phyloP scores from a whole-genome alignment of 2,113 vertebrate genomes.

The Gymnarchus niloticus region DNA sequence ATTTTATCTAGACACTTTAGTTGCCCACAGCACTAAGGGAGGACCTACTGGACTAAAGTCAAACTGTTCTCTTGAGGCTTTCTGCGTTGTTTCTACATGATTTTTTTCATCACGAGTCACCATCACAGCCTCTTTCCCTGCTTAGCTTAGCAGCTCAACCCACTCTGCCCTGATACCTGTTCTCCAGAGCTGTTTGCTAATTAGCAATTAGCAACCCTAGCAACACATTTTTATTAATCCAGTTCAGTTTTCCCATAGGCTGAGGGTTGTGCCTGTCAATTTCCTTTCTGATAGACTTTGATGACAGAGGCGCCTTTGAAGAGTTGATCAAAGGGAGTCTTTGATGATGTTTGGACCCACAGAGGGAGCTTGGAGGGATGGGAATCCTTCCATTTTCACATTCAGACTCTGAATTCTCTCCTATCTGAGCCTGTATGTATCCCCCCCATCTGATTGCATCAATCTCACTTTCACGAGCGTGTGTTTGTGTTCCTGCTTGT shows the following conservation, averaged over 20 bases:
- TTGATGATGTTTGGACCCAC: constrained; percentile 52
- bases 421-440: neutral
- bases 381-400: constrained; percentile 4
- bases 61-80: neutral
- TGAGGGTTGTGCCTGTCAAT: constrained; percentile 34
- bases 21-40: neutral
- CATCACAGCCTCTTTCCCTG: neutral
- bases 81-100: neutral
- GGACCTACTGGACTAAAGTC: neutral
- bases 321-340: constrained; percentile 42
- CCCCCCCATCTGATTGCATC: neutral
- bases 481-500: constrained; percentile 21
- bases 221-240: constrained; percentile 37
- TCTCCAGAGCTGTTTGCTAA: constrained; percentile 38
- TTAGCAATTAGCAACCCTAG: constrained; percentile 57
- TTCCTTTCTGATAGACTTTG: constrained; percentile 41
- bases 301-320: constrained; percentile 44
- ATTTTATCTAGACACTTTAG: neutral
- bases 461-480: constrained; percentile 22
- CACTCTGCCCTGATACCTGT: constrained; percentile 1
- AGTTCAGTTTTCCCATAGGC: constrained; percentile 41
- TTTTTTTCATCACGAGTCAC: neutral
- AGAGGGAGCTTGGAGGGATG: constrained; percentile 50
- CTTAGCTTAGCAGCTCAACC: neutral
- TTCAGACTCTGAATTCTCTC: neutral